These are phyloP conservation scores for Zoanthus solanderi DNA, from an alignment of 92 coral and sea anemone species.

Conservation along the genomic window DNA sequence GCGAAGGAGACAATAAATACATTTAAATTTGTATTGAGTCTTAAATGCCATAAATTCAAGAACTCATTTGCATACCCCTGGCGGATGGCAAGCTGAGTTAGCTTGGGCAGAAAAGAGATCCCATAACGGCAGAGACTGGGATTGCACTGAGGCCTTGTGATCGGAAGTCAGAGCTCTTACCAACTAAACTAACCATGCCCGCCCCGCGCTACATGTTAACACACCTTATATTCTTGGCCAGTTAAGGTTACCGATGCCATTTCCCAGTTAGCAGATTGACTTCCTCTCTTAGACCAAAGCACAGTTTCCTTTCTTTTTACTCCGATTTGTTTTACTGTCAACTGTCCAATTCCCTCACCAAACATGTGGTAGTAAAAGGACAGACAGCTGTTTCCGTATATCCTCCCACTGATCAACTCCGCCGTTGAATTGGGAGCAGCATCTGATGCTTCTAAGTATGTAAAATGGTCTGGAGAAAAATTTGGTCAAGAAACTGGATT, in stretches of 20 bases:
- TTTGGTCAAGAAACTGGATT: no score
- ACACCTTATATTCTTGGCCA: constrained; percentile 32
- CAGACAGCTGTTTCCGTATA: constrained; percentile 50
- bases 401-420: constrained; percentile 66
- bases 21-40: no score
- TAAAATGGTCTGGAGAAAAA: constrained; percentile 41
- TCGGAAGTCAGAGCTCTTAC: no score
- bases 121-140: no score
- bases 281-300: constrained; percentile 66
- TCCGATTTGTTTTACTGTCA: constrained; percentile 57
- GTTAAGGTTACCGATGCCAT: not conserved
- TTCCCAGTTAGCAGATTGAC: constrained; percentile 64
- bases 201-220: not conserved
- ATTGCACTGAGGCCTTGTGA: no score
- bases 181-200: no score
- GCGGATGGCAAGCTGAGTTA: no score
- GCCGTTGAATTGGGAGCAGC: constrained; percentile 33
- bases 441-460: constrained; percentile 76
- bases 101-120: no score
- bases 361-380: constrained; percentile 75
- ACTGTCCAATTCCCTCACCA: constrained; percentile 62
- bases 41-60: no score
- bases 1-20: no score
- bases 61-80: no score
- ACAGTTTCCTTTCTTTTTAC: constrained; percentile 45